Percentiles rank a stretch among this genome's conserved stretches.
Evolutionary conservation across 2,888 invertebrate species (phyloP).

Genomic region (Trissolcus japonicus): DNA sequence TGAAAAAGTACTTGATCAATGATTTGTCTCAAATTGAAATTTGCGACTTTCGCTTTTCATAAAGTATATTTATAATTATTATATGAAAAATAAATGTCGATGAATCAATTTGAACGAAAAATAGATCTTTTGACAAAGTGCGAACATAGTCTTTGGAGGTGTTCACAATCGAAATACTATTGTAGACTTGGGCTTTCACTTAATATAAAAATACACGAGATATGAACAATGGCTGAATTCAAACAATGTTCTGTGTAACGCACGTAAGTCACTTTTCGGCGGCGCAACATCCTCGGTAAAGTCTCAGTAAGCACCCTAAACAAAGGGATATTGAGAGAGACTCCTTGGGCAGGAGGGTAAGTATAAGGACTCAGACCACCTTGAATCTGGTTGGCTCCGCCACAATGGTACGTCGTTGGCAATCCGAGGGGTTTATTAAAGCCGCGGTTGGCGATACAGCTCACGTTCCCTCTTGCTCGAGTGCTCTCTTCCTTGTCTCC

Average conservation of each 20-base stretch:
- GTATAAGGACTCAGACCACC: constrained; percentile 61
- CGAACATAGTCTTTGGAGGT: too few relatives aligned
- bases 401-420: constrained; percentile 72
- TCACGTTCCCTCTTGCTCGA: constrained; percentile 72
- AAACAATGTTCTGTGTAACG: constrained; percentile 49
- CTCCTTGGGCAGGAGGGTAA: constrained; percentile 59
- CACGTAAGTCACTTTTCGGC: constrained; percentile 64
- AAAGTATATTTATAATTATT: constrained; percentile 7
- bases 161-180: constrained; percentile 19
- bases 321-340: constrained; percentile 74
- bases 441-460: constrained; percentile 74
- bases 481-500: constrained; percentile 61
- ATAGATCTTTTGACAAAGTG: too few relatives aligned
- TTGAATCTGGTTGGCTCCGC: constrained; percentile 67
- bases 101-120: too few relatives aligned
- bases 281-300: constrained; percentile 70
- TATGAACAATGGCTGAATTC: constrained; percentile 45
- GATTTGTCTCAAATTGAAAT: constrained; percentile 21
- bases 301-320: constrained; percentile 72
- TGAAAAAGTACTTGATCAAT: constrained; percentile 31
- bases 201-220: constrained; percentile 36
- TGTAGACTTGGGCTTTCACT: constrained; percentile 19
- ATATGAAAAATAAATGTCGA: neutral
- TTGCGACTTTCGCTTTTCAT: neutral
- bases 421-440: constrained; percentile 75